Evolutionary conservation across 2,797 vertebrate species (phyloP).

Genomic region (Typhlichthys eigenmanni): DNA sequence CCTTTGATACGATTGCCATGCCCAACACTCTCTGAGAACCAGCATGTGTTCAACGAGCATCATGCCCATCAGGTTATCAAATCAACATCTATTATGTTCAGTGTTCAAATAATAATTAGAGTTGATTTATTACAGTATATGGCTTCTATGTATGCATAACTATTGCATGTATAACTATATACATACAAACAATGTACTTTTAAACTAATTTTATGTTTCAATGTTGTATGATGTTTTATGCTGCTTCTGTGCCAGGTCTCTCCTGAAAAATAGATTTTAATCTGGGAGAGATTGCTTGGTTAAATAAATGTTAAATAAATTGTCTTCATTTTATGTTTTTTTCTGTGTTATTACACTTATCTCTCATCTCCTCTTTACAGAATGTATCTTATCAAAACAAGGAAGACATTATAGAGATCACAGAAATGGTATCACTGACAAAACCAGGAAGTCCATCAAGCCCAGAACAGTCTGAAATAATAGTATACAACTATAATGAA

Average conservation of each 20-base stretch:
- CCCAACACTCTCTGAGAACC: conserved; percentile 12
- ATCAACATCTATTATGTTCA: neutral
- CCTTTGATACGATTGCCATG: conserved; percentile 44
- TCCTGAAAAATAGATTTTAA: no score
- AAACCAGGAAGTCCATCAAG: conserved; percentile 15
- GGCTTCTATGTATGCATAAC: no score
- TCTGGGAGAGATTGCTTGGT: no score
- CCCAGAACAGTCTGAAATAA: conserved; percentile 55
- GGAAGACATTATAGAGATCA: conserved; percentile 15
- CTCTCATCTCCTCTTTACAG: conserved; percentile 34
- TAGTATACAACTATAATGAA: neutral
- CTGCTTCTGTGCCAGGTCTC: no score
- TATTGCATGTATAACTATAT: no score
- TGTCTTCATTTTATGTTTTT: neutral
- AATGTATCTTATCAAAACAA: conserved; percentile 27
- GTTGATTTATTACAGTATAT: no score
- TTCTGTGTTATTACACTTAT: neutral
- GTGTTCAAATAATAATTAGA: neutral
- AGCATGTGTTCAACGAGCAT: neutral
- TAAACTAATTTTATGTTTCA: no score
- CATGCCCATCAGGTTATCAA: conserved; percentile 43
- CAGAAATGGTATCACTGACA: conserved; percentile 6
- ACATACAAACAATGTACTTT: no score
- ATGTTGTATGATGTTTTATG: no score
- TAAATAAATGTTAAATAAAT: no score